Percentiles rank a stretch among this genome's conserved stretches.
These are phyloP conservation scores for Salvelinus fontinalis DNA, from an alignment of 2,113 vertebrate species.

Conservation along the genomic window DNA sequence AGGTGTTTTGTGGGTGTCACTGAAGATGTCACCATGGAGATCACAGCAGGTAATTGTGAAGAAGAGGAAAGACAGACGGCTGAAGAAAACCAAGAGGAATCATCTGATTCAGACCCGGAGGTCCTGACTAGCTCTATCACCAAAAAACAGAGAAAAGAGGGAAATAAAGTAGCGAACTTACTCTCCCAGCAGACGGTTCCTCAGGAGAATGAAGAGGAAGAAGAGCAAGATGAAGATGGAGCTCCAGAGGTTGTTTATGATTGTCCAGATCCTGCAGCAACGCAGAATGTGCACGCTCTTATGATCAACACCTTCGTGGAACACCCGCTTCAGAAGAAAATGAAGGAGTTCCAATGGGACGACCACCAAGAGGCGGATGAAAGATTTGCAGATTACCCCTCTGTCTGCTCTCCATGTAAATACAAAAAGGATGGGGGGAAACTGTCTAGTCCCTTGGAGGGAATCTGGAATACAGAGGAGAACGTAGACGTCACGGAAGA, in stretches of 20 bases:
- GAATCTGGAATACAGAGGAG: not conserved
- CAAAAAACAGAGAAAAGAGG: slow-evolving; percentile 16
- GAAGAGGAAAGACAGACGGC: slow-evolving; percentile 30
- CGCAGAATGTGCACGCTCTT: not conserved
- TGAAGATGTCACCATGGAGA: slow-evolving; percentile 22
- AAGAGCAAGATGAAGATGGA: not conserved
- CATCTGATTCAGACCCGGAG: slow-evolving; percentile 31
- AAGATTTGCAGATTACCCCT: slow-evolving; percentile 71
- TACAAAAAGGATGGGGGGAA: slow-evolving; percentile 28
- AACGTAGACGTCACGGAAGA: not conserved
- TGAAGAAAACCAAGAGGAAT: slow-evolving; percentile 27
- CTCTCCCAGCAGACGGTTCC: not conserved
- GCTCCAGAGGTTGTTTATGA: slow-evolving; percentile 7
- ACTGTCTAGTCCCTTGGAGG: not conserved
- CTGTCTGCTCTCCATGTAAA: slow-evolving; percentile 68
- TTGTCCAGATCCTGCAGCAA: slow-evolving; percentile 35
- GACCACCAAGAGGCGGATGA: slow-evolving; percentile 72
- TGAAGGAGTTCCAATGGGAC: slow-evolving; percentile 69
- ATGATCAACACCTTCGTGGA: slow-evolving; percentile 26
- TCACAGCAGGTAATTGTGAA: slow-evolving; percentile 24
- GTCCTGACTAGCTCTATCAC: not conserved
- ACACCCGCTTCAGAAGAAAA: slow-evolving; percentile 32
- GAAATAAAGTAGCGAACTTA: not conserved
- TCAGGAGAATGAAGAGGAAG: slow-evolving; percentile 4
- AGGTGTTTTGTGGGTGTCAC: slow-evolving; percentile 48